Evolutionary conservation across 2,113 vertebrate species (phyloP), one percentile per base, ranked within the genome.

Genomic region (Dipodomys stephensi): DNA sequence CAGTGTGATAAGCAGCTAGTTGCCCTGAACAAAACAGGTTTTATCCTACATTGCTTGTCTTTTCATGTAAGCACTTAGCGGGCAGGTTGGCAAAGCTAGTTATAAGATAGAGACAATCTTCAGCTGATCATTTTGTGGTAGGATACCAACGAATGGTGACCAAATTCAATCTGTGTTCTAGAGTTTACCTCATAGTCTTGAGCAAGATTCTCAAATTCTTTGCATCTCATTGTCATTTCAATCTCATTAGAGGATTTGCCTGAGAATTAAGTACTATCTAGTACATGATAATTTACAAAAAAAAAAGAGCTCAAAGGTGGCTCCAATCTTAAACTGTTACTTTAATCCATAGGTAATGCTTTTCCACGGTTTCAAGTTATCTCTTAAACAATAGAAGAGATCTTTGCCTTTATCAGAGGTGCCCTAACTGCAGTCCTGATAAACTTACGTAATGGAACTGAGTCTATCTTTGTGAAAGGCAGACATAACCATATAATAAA

Each of bases 101-200:
- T 94, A 86, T 69, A 92, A 88, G 85, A 94, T 8, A 60, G 86
- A 84, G 62, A 80, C 77, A 74, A 15, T 49, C 2, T 39, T 9
- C 18, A 65, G 28, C n/a, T 15, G n/a, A 35, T 72, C 18, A 1
- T 57, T 35, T 23, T 16, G 6, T 8, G 44, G 53, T 4, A 4
- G 65, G 16, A 22, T 13, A 28, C 28, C 13, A 22, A 5, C 5
- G 23, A 5, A 53, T 46, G 2, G 39, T 8, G 76, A 30, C 0
- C 35, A 15, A 82, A 78, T n/a, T 35, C 25, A 53, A 73, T n/a
- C 1, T 12, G 39, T 28, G n/a, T 9, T 82, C 4, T 76, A 28
- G 22, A 90, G 44, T 35, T 87, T 13, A 53, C 11, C 6, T 16
- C 4, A 4, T 11, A 7, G 12, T 81, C 25, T 89, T 79, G 16